Base-by-base conservation (phyloP, 1,140 invertebrate genomes). In the Proctacanthus coquilletti region DNA sequence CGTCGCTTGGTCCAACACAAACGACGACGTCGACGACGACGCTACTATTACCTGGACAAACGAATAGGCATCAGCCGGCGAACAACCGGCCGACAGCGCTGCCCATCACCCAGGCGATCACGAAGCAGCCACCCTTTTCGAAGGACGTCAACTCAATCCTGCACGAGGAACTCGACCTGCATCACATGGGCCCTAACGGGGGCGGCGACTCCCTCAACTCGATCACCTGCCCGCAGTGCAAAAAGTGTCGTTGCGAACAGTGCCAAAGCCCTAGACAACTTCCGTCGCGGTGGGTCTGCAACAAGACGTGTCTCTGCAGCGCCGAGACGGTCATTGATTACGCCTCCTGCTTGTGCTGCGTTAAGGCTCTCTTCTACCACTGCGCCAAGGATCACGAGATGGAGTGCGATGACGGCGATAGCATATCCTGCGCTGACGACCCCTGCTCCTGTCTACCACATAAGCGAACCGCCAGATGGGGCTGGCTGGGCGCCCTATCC, bases 321-420 rank as follows among this genome's bases (percentile, higher is more conserved):
- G 80, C 83, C 33, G 80, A 89, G 56, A 75, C 81, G 40, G 71
- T 77, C 45, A 74, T 94, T 42, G 86, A 93, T 63, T 84, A 85
- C 57, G 77, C 78, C 35, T 84, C 84, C 40, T 94, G 89, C 58
- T 71, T 94, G 63, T 94, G 88, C 65, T 92, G 86, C 61, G 86
- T 88, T 45, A 89, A 92, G 58, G 85, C 79, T 29, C 56, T 88
- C 20, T 89, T 92, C 61, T 95, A 94, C 63, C 89, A 94, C 58
- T 92, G 85, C 62, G 75, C 76, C 42, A 75, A 80, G 51, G 72
- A 74, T 49, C 70, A 70, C 43, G 72, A 73, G 45, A 66, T 70
- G 43, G 79, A 82, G 48, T 71, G 72, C 41, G 77, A 79, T 41
- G 77, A 79, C 39, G 68, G 68, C 31, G 72, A 64, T 18, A 61